These are phyloP conservation scores for Lates calcarifer DNA, from an alignment of 2,113 vertebrate genomes.

Conservation along the genomic window DNA sequence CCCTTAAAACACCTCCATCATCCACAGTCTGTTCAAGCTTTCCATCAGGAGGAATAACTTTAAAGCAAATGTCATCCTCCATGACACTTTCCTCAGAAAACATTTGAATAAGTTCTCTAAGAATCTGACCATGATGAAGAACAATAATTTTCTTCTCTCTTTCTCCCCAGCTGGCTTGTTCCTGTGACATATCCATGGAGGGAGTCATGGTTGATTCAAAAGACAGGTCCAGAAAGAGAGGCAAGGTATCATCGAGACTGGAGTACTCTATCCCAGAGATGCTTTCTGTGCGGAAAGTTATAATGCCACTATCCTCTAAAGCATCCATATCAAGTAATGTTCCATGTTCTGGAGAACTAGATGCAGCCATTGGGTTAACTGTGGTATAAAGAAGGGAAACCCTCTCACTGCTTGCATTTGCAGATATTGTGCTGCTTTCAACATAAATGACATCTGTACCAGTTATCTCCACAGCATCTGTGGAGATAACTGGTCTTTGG, in stretches of 20 bases:
- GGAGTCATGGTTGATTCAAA: not conserved
- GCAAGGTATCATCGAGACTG: not conserved
- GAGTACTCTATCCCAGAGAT: slow-evolving; percentile 1
- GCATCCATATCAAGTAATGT: not conserved
- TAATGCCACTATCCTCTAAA: slow-evolving; percentile 3
- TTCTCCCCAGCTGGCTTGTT: not conserved
- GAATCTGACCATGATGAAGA: slow-evolving; percentile 21
- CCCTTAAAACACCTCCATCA: slow-evolving; percentile 44
- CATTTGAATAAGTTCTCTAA: slow-evolving; percentile 39
- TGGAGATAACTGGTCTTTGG: too few species aligned
- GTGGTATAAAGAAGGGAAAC: not conserved
- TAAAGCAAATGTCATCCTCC: slow-evolving; percentile 10
- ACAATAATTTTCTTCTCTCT: not conserved
- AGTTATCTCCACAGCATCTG: too few species aligned
- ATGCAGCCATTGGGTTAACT: not conserved
- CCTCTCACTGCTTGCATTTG: not conserved
- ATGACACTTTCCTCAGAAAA: slow-evolving; percentile 50
- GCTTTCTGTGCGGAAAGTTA: not conserved
- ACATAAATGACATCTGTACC: not conserved
- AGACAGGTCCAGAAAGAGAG: not conserved
- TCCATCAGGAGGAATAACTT: slow-evolving; percentile 28
- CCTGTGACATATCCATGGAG: not conserved
- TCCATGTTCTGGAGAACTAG: not conserved
- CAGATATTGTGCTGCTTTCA: not conserved
- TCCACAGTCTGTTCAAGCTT: slow-evolving; percentile 37